These are phyloP conservation scores for Rhorus exstirpatorius DNA, from an alignment of 2,888 invertebrate genomes.

Conservation along the genomic window DNA sequence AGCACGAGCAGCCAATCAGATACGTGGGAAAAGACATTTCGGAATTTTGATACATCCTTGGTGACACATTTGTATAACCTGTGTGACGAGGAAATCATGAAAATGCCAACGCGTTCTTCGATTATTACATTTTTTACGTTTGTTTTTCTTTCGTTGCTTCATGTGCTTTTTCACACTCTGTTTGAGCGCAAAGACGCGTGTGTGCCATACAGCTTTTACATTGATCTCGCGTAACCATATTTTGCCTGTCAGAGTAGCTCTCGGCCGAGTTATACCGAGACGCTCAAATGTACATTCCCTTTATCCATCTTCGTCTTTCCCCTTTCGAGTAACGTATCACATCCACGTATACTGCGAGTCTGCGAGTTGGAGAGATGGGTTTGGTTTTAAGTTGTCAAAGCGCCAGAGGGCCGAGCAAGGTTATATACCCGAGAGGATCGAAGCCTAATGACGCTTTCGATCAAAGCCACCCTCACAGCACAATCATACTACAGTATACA, in stretches of 20 bases:
- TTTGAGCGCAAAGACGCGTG: background rate
- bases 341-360: constrained; percentile 29
- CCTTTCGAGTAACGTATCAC: constrained; percentile 36
- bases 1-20: background rate
- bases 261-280: constrained; percentile 18
- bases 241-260: constrained; percentile 37
- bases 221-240: constrained; percentile 55
- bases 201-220: constrained; percentile 8
- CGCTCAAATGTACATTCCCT: constrained; percentile 44
- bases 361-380: constrained; percentile 55
- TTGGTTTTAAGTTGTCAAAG: constrained; percentile 68
- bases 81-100: constrained; percentile 2
- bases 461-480: constrained; percentile 63
- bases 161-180: background rate
- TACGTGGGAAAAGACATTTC: background rate
- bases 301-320: constrained; percentile 52
- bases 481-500: constrained; percentile 9
- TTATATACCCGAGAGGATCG: constrained; percentile 59
- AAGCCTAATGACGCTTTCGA: constrained; percentile 63
- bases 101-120: background rate
- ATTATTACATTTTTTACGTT: background rate
- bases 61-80: background rate
- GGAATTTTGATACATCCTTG: background rate
- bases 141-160: background rate
- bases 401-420: constrained; percentile 56